phyloP scores from a whole-genome alignment of 2,797 vertebrate species.

The Dendrocincla tyrannina region DNA sequence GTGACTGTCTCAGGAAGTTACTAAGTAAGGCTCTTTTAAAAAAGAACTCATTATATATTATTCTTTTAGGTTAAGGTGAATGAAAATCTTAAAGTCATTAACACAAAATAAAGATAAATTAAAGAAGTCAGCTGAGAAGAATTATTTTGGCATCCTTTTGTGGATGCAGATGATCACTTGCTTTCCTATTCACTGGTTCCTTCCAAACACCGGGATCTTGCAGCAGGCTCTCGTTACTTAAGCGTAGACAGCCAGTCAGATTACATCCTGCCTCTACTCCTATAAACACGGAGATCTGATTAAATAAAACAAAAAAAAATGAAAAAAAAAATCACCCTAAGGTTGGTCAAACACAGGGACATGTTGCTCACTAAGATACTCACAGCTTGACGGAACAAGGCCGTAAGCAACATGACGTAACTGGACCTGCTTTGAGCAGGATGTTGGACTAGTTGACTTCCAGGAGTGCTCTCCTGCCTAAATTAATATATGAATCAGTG shows the following conservation, averaged over 20 bases:
- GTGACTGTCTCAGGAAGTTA: not conserved
- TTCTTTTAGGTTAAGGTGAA: not conserved
- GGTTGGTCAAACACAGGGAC: not conserved
- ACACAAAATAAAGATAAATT: not conserved
- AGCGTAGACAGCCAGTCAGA: not conserved
- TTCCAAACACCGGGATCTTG: not conserved
- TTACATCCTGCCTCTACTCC: not conserved
- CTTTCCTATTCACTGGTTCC: not conserved
- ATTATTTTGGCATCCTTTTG: not conserved
- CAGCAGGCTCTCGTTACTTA: rapidly evolving
- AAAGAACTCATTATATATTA: not conserved
- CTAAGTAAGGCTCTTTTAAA: rapidly evolving
- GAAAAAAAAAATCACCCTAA: not conserved
- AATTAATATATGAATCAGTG: not conserved
- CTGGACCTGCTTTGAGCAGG: not conserved
- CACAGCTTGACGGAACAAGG: not conserved
- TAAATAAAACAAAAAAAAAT: not conserved
- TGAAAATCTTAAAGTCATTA: not conserved
- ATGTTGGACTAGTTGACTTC: not conserved
- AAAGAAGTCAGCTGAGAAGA: not conserved
- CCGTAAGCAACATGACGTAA: not conserved
- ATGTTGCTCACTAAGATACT: not conserved
- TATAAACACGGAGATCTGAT: not conserved
- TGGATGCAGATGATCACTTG: not conserved
- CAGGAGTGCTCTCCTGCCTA: not conserved